Percentiles rank a stretch among this genome's conserved stretches.
Evolutionary conservation across 2,113 vertebrate genomes (phyloP).

Genomic region (Dicaeum eximium): DNA sequence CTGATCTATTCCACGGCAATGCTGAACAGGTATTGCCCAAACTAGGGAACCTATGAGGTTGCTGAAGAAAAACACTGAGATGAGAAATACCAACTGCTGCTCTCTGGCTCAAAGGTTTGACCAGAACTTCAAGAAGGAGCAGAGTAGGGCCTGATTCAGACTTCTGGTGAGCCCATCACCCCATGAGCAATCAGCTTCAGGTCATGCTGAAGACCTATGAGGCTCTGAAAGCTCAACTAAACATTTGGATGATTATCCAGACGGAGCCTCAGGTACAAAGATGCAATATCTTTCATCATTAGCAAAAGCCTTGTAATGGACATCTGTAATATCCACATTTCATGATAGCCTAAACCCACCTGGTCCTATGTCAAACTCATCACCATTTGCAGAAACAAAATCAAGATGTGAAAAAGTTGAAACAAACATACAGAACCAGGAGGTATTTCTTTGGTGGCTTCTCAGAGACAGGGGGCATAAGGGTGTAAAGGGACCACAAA

Average conservation of each 20-base stretch:
- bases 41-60: neutral
- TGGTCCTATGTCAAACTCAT: neutral
- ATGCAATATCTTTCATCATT: neutral
- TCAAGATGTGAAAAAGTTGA: neutral
- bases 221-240: neutral
- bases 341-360: neutral
- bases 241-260: neutral
- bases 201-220: fast-evolving
- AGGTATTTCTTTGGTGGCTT: neutral
- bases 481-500: neutral
- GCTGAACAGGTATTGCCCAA: neutral
- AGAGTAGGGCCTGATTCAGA: neutral
- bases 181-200: neutral
- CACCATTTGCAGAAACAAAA: neutral
- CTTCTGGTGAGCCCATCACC: neutral
- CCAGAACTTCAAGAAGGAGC: neutral
- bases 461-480: neutral
- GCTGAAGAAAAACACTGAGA: neutral
- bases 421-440: neutral
- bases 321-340: neutral
- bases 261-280: neutral
- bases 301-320: neutral
- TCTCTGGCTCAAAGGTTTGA: neutral
- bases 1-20: neutral
- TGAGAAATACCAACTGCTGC: neutral